phyloP scores from a whole-genome alignment of 2,888 invertebrate genomes.

The Plusia festucae region DNA sequence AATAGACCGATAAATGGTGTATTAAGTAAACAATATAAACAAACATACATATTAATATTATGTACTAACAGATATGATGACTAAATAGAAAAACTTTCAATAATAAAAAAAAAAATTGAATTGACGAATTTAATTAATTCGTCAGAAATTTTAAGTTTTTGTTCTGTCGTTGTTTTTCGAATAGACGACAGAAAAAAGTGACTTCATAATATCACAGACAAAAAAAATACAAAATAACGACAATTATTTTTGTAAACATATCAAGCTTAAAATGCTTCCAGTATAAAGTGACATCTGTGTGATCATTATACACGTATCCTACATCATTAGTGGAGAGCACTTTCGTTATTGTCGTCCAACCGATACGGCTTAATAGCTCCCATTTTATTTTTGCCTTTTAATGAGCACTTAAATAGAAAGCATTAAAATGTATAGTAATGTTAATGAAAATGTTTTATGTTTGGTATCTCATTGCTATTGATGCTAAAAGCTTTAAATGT shows the following conservation, averaged over 20 bases:
- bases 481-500: slow-evolving; percentile 32
- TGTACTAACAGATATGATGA: too few relatives aligned
- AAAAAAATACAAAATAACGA: slow-evolving; percentile 10
- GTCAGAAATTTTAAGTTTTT: too few relatives aligned
- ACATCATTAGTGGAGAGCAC: slow-evolving; percentile 76
- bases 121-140: too few relatives aligned
- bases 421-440: slow-evolving; percentile 58
- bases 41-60: too few relatives aligned
- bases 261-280: slow-evolving; percentile 33
- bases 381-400: slow-evolving; percentile 73
- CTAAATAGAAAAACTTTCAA: too few relatives aligned
- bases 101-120: too few relatives aligned
- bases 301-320: slow-evolving; percentile 57
- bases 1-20: too few relatives aligned
- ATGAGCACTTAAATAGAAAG: slow-evolving; percentile 78
- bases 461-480: slow-evolving; percentile 29
- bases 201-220: too few relatives aligned
- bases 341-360: slow-evolving; percentile 67
- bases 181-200: too few relatives aligned
- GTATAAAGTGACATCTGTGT: slow-evolving; percentile 47
- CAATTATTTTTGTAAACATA: slow-evolving; percentile 1
- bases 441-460: slow-evolving; percentile 39
- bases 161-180: too few relatives aligned
- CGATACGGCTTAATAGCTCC: slow-evolving; percentile 67
- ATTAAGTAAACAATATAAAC: too few relatives aligned